Percentiles rank a stretch among this genome's conserved stretches.
Evolutionary conservation across 2,888 invertebrate species (phyloP).

Genomic region (Drosophila nr. medialis): DNA sequence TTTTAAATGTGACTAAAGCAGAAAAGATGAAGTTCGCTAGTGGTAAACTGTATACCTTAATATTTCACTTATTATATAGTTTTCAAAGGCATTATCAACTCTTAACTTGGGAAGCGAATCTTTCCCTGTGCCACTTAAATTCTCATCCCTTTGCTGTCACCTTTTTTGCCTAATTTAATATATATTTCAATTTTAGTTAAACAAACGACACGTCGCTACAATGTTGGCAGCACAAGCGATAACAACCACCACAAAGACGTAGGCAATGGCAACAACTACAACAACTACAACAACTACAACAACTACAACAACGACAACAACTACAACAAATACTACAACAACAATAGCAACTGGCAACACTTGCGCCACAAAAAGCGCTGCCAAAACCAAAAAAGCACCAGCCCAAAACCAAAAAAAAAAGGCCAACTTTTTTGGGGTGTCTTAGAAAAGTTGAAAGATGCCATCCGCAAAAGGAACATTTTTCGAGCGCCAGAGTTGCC

Average conservation of each 20-base stretch:
- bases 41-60: background rate
- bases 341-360: conserved; percentile 43
- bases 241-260: conserved; percentile 21
- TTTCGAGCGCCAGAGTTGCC: conserved; percentile 46
- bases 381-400: conserved; percentile 16
- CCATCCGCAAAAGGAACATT: conserved; percentile 48
- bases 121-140: background rate
- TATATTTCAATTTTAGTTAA: conserved; percentile 74
- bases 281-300: conserved; percentile 13
- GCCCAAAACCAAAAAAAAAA: conserved; percentile 31
- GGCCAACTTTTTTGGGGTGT: conserved; percentile 38
- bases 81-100: background rate
- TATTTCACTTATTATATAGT: background rate
- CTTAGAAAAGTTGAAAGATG: conserved; percentile 50
- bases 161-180: conserved; percentile 66
- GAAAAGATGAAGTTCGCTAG: background rate
- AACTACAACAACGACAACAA: conserved; percentile 15
- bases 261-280: conserved; percentile 25
- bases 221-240: conserved; percentile 22
- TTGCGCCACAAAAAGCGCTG: conserved; percentile 41
- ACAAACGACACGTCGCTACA: conserved; percentile 43
- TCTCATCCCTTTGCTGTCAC: conserved; percentile 7
- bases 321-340: no score
- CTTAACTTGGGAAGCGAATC: background rate
- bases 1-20: background rate